Conservation (phyloP, 2,797 vertebrate genomes). For the Menidia menidia region DNA sequence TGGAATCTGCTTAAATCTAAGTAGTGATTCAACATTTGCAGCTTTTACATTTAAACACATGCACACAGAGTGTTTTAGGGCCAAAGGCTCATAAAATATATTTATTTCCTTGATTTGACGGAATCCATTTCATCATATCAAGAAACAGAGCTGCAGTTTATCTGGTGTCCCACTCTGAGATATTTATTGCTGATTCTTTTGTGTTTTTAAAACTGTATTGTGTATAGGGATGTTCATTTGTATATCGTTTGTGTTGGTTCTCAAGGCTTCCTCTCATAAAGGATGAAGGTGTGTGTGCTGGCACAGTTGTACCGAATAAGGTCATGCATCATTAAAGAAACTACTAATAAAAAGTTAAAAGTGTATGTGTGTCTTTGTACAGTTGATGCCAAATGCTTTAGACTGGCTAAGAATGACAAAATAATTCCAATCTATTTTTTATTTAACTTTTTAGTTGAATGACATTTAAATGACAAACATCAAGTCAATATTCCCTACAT, state of each 20-base stretch:
- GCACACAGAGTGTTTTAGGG: background rate
- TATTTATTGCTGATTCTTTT: constrained; percentile 58
- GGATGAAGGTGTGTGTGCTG: constrained; percentile 57
- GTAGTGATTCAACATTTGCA: background rate
- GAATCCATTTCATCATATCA: constrained; percentile 5
- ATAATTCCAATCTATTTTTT: too few relatives aligned
- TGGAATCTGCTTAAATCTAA: too few relatives aligned
- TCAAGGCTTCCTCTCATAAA: constrained; percentile 66
- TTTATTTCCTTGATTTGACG: constrained; percentile 24
- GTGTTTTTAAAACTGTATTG: constrained; percentile 61
- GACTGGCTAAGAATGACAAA: too few relatives aligned
- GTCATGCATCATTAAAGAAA: constrained; percentile 70
- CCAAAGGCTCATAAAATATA: background rate
- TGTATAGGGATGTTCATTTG: constrained; percentile 60
- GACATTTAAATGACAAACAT: too few relatives aligned
- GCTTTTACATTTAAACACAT: background rate
- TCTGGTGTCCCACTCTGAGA: constrained; percentile 29
- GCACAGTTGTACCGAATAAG: constrained; percentile 63
- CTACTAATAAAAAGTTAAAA: constrained; percentile 75
- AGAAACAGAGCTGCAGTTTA: constrained; percentile 26
- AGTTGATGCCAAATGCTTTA: background rate
- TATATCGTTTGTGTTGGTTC: constrained; percentile 79
- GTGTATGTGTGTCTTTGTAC: background rate
- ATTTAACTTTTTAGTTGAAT: too few relatives aligned
- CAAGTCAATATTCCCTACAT: too few relatives aligned